Conservation (phyloP, 2,888 invertebrate species). For the Andrena hattorfiana region DNA sequence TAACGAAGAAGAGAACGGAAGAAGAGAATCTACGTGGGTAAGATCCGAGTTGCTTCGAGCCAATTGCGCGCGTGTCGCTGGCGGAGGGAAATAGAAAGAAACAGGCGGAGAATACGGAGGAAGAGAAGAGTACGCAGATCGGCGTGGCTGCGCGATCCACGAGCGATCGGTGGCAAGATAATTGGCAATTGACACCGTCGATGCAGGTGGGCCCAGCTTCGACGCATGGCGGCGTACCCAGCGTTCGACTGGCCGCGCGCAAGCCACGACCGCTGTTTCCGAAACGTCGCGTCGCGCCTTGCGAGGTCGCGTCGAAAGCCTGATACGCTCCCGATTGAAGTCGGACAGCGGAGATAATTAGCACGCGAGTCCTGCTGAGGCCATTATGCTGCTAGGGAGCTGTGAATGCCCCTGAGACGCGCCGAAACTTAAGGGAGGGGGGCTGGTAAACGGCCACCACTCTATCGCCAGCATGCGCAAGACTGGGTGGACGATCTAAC, state of each 20-base stretch:
- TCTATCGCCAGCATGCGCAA: background rate
- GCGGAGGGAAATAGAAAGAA: background rate
- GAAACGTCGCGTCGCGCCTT: constrained; percentile 3
- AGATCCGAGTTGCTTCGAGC: constrained; percentile 3
- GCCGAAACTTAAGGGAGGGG: background rate
- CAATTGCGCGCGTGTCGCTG: constrained; percentile 10
- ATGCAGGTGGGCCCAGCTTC: constrained; percentile 47
- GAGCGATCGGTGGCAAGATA: constrained; percentile 50
- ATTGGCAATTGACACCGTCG: constrained; percentile 55
- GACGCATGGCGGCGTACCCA: constrained; percentile 21
- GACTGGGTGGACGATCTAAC: background rate
- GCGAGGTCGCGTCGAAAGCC: background rate
- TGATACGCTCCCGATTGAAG: constrained; percentile 36
- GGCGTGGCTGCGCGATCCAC: constrained; percentile 40
- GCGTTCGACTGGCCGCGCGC: constrained; percentile 31
- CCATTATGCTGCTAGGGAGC: constrained; percentile 51
- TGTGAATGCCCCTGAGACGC: constrained; percentile 41
- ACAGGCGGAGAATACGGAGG: background rate
- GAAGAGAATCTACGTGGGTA: background rate
- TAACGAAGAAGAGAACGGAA: background rate
- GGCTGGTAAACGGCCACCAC: background rate
- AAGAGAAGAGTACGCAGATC: constrained; percentile 20
- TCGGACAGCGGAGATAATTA: constrained; percentile 32
- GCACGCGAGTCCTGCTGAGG: constrained; percentile 42
- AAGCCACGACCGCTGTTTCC: background rate